These are phyloP conservation scores for Huso huso DNA, from an alignment of 2,797 vertebrate genomes.

Conservation along the genomic window DNA sequence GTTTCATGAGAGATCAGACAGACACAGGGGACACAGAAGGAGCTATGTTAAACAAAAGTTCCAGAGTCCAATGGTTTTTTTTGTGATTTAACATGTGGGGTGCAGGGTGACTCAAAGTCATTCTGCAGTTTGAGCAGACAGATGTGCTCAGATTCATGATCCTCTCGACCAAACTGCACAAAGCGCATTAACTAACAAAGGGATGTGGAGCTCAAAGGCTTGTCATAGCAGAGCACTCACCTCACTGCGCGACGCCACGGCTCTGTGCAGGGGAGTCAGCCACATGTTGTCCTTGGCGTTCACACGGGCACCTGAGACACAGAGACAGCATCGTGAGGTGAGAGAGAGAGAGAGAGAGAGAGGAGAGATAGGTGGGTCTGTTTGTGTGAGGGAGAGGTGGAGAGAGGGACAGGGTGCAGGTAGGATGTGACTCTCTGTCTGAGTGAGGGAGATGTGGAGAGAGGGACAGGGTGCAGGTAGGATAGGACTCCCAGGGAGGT, in stretches of 20 bases:
- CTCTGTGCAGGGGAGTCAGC: conserved; percentile 92
- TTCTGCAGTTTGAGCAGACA: too few species aligned
- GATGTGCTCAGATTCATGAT: too few species aligned
- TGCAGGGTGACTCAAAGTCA: too few species aligned
- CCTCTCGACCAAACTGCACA: too few species aligned
- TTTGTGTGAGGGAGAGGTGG: neutral
- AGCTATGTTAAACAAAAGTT: too few species aligned
- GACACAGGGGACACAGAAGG: too few species aligned
- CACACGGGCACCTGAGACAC: conserved; percentile 80
- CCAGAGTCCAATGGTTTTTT: too few species aligned
- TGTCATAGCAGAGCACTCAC: conserved; percentile 45
- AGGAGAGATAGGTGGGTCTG: neutral
- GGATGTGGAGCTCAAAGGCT: neutral
- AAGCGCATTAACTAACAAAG: too few species aligned
- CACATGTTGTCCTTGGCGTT: conserved; percentile 98
- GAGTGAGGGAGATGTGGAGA: neutral
- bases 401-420: neutral
- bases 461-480: neutral
- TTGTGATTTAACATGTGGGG: too few species aligned
- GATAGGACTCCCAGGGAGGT: neutral
- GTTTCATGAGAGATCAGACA: too few species aligned
- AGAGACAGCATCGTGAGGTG: conserved; percentile 20
- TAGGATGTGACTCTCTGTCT: too few species aligned
- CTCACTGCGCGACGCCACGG: conserved; percentile 89
- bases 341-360: neutral